Conservation (phyloP, 2,113 vertebrate species). For the Campylorhamphus procurvoides region DNA sequence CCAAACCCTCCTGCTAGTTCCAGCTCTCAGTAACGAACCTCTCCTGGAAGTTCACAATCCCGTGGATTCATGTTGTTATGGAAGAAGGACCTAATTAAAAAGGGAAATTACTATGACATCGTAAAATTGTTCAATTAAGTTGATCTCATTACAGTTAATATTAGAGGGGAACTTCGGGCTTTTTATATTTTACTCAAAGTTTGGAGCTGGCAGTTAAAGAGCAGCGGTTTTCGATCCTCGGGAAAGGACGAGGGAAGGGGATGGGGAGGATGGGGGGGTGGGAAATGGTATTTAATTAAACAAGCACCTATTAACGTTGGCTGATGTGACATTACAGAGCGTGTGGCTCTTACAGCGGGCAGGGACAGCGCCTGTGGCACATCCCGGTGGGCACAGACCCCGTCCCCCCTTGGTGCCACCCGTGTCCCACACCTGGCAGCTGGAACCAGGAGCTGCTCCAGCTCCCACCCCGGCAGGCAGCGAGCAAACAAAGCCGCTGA, state of each 20-base stretch:
- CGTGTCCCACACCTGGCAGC: not conserved
- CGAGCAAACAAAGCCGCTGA: not conserved
- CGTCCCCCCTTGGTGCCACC: not conserved
- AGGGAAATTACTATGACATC: constrained; percentile 26
- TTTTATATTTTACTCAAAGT: not conserved
- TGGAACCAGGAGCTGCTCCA: not conserved
- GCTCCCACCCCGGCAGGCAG: not conserved
- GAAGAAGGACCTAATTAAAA: constrained; percentile 48
- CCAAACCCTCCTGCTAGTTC: not conserved
- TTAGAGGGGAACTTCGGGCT: not conserved
- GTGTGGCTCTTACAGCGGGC: not conserved
- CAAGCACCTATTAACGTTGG: not conserved
- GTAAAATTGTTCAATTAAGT: constrained; percentile 37
- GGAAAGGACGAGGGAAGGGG: not conserved
- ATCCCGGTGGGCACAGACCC: not conserved
- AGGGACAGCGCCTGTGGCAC: not conserved
- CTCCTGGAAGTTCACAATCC: not conserved
- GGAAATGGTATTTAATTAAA: not conserved
- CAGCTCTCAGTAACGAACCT: not conserved
- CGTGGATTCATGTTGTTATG: not conserved
- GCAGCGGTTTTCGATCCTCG: not conserved
- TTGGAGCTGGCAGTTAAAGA: not conserved
- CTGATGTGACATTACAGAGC: not conserved
- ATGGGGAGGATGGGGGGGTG: rapidly evolving
- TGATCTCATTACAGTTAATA: constrained; percentile 8